Evolutionary conservation across 2,888 invertebrate genomes (phyloP), one percentile per base, ranked within the genome.

Genomic region (Gastracanthus pulcherrimus): DNA sequence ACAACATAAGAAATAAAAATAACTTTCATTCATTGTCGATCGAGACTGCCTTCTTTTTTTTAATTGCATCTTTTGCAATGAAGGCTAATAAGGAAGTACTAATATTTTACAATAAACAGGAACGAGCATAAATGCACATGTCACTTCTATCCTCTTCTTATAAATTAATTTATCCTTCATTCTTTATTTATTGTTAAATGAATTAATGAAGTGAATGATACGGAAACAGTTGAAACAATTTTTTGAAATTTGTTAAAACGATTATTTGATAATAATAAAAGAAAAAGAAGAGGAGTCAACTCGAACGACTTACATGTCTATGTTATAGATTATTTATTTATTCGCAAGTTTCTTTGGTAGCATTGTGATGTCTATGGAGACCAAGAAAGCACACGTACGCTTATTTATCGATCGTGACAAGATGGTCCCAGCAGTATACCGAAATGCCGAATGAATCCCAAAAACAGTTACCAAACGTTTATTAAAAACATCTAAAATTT

Each of bases 341-440:
- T 72, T 81, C 79, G 77, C 74, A 77, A 82, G 74, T 79, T 89
- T 91, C 91, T 91, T 91, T 91, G 91, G 91, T 91, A 90, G 90
- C 89, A 89, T 88, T 89, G 89, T 89, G 89, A 89, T 89, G 89
- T 87, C 86, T 89, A 87, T 85, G 86, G 87, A 87, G 87, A 89
- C 89, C 88, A 87, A 87, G 85, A 87, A 89, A 86, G 86, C 87
- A 86, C 83, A 78, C 82, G 72, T 85, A 84, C 58, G 84, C 75
- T 84, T 83, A 66, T 55, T 87, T 87, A 89, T 87, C 85, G 86
- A 89, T 88, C 88, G 87, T 89, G 88, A 89, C 87, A 88, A 88
- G 87, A 89, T 89, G 90, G 89, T 90, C 90, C 89, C 90, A 87
- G 64, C 55, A 45, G 55, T 83, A 75, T 81, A 75, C 76, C 80